A percentile compares a stretch with the other conserved stretches of the same genome.
phyloP scores from a whole-genome alignment of 2,888 invertebrate genomes.

The Ornithoptera priamus region DNA sequence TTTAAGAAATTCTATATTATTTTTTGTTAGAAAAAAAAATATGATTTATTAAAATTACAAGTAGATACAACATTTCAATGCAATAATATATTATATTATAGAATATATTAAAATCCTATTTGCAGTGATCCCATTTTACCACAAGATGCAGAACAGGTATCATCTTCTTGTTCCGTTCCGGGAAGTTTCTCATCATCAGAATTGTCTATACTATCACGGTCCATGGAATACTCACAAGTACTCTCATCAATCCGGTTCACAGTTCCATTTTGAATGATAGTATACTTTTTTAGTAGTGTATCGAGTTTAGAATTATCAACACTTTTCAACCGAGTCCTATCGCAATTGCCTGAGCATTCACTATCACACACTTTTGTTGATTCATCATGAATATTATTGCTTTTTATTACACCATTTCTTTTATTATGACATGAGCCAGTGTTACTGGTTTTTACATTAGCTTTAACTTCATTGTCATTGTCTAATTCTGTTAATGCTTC shows the following conservation, averaged over 20 bases:
- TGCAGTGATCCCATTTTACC: constrained; percentile 55
- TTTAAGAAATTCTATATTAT: background rate
- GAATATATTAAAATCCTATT: constrained; percentile 52
- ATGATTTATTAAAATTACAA: no score
- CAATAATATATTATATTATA: no score
- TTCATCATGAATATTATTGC: constrained; percentile 29
- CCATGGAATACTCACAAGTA: background rate
- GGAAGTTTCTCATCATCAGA: constrained; percentile 34
- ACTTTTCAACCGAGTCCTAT: constrained; percentile 32
- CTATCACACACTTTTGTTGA: constrained; percentile 35
- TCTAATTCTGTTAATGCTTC: constrained; percentile 52
- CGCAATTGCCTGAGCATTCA: constrained; percentile 47
- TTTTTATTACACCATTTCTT: constrained; percentile 33
- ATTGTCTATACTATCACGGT: background rate
- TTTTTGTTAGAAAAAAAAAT: no score
- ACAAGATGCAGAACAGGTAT: constrained; percentile 60
- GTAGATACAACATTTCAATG: no score
- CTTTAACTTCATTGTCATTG: constrained; percentile 38
- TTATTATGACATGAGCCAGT: constrained; percentile 41
- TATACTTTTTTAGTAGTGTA: constrained; percentile 52
- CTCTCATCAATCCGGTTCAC: background rate
- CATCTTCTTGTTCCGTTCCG: constrained; percentile 47
- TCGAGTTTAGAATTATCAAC: constrained; percentile 52
- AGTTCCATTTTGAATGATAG: constrained; percentile 41
- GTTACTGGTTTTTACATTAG: constrained; percentile 39